Evolutionary conservation across 2,888 invertebrate genomes (phyloP).

Genomic region (Melitaea athalia): DNA sequence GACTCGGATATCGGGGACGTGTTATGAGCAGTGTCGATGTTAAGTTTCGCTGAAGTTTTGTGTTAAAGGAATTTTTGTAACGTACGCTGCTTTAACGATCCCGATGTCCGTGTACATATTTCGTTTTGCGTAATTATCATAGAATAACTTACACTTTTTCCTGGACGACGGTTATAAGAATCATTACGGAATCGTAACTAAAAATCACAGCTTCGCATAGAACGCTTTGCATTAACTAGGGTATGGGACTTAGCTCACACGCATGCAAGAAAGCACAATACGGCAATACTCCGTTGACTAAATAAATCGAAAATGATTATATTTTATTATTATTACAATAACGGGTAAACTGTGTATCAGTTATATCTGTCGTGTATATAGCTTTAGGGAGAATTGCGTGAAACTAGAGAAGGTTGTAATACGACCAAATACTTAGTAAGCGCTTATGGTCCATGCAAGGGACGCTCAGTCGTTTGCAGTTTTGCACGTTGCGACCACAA

Average conservation of each 20-base stretch:
- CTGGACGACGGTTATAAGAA: slow-evolving; percentile 6
- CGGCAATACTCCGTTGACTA: background rate
- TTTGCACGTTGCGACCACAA: background rate
- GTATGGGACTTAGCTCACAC: slow-evolving; percentile 12
- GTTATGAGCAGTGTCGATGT: background rate
- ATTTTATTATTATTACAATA: too few species aligned
- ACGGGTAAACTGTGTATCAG: background rate
- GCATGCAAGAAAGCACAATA: slow-evolving; percentile 22
- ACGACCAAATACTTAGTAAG: slow-evolving; percentile 14
- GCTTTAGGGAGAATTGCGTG: slow-evolving; percentile 8
- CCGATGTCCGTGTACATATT: slow-evolving; percentile 12
- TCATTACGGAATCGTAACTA: slow-evolving; percentile 11
- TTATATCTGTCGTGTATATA: background rate
- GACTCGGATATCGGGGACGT: slow-evolving; percentile 16
- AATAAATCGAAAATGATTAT: background rate
- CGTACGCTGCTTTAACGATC: slow-evolving; percentile 2
- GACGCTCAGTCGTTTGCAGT: background rate
- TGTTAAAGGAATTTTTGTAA: background rate
- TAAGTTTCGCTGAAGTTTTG: background rate
- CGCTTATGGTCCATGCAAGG: slow-evolving; percentile 5
- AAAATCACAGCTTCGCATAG: slow-evolving; percentile 29
- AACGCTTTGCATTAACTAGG: slow-evolving; percentile 15
- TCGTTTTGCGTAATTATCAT: slow-evolving; percentile 20
- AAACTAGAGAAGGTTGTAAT: slow-evolving; percentile 18
- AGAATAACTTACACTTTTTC: slow-evolving; percentile 14